Percentiles rank a stretch among this genome's conserved stretches.
Evolutionary conservation across 2,888 invertebrate genomes (phyloP).

Genomic region (Zhuqinia jingwanae): DNA sequence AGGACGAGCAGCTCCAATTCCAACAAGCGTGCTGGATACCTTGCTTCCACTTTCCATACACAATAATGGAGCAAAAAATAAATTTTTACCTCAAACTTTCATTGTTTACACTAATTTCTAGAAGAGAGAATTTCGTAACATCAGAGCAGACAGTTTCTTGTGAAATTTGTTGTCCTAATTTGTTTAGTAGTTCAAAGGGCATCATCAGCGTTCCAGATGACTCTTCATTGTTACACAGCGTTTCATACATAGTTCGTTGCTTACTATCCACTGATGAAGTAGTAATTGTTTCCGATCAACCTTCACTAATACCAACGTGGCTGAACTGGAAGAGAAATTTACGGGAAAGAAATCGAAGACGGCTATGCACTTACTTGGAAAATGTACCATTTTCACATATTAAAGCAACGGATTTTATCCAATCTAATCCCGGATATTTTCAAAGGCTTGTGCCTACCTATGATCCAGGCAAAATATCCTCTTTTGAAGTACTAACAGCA

Average conservation of each 20-base stretch:
- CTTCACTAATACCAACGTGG: not conserved
- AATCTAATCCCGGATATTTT: constrained; percentile 29
- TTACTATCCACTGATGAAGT: constrained; percentile 46
- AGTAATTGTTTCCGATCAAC: constrained; percentile 44
- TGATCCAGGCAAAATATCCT: not conserved
- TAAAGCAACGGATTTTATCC: constrained; percentile 4
- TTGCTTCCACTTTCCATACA: too few species aligned
- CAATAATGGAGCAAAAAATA: too few species aligned
- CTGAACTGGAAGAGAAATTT: not conserved
- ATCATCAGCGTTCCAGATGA: constrained; percentile 33
- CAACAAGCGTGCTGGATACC: too few species aligned
- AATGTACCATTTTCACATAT: constrained; percentile 42
- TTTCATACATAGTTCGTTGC: constrained; percentile 57
- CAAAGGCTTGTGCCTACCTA: not conserved
- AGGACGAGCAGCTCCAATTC: too few species aligned
- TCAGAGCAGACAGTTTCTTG: constrained; percentile 5
- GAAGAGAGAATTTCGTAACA: not conserved
- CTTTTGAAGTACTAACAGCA: not conserved
- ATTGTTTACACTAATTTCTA: not conserved
- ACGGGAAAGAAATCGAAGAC: not conserved
- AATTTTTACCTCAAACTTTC: too few species aligned
- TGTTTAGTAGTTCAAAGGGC: constrained; percentile 44
- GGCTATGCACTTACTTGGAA: constrained; percentile 25
- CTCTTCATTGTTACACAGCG: constrained; percentile 1
- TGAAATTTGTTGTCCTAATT: constrained; percentile 45